Percentiles rank a stretch among this genome's conserved stretches.
These are phyloP conservation scores for Ladona fulva DNA, from an alignment of 1,140 invertebrate genomes.

Conservation along the genomic window DNA sequence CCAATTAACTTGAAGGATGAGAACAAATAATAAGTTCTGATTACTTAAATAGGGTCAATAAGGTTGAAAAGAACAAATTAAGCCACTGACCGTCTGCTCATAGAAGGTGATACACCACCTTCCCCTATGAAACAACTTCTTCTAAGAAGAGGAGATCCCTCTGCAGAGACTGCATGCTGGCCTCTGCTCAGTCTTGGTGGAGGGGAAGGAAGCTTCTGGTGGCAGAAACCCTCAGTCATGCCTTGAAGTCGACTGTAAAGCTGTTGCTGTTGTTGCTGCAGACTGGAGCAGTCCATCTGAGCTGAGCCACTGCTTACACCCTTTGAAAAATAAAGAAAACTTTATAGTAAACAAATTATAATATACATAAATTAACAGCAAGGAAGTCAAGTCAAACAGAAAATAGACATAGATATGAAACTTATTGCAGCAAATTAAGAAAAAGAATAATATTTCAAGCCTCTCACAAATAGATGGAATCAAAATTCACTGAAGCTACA, in stretches of 20 bases:
- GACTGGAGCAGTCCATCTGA: constrained; percentile 28
- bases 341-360: background rate
- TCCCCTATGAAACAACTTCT: constrained; percentile 40
- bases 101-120: background rate
- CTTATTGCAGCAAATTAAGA: too few species aligned
- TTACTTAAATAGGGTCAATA: too few species aligned
- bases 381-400: background rate
- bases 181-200: constrained; percentile 51
- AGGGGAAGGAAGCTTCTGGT: constrained; percentile 34
- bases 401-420: background rate
- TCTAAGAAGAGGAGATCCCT: constrained; percentile 42
- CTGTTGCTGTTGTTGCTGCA: constrained; percentile 36
- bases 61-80: background rate
- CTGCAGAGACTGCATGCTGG: constrained; percentile 28
- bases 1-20: too few species aligned
- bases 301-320: background rate
- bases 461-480: too few species aligned
- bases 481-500: too few species aligned
- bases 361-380: background rate
- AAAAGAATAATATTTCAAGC: too few species aligned
- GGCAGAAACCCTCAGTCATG: constrained; percentile 29
- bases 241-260: constrained; percentile 35
- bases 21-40: too few species aligned
- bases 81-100: background rate
- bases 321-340: background rate